Percentiles rank a stretch among this genome's conserved stretches.
These are phyloP conservation scores for Dryobota labecula DNA, from an alignment of 2,888 invertebrate species.

Conservation along the genomic window DNA sequence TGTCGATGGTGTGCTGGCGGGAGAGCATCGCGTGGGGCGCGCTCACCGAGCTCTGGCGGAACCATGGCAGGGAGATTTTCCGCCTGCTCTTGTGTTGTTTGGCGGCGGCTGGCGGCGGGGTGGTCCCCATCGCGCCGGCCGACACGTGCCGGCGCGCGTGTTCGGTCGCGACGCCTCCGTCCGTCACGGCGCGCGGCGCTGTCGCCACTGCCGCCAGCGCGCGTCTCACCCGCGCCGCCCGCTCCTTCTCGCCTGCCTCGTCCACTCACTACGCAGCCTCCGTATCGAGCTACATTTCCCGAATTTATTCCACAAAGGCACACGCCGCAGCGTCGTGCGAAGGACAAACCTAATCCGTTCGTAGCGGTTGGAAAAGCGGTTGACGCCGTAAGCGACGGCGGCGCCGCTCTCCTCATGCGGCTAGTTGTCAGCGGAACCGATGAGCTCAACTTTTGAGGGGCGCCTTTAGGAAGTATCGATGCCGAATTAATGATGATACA, in stretches of 20 bases:
- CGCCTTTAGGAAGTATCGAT: conserved; percentile 2
- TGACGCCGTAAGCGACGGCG: conserved; percentile 47
- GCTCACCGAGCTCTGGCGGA: conserved; percentile 95
- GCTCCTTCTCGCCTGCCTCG: conserved; percentile 64
- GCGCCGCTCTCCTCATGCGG: conserved; percentile 43
- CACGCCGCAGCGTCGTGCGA: conserved; percentile 77
- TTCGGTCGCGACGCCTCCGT: conserved; percentile 80
- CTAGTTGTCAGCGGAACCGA: conserved; percentile 42
- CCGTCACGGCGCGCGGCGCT: conserved; percentile 80
- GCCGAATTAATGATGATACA: neutral
- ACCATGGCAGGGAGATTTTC: conserved; percentile 97
- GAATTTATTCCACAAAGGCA: conserved; percentile 78
- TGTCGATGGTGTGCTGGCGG: conserved; percentile 97
- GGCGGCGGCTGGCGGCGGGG: conserved; percentile 76
- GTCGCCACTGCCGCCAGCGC: conserved; percentile 78
- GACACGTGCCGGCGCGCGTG: conserved; percentile 76
- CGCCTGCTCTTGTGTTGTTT: conserved; percentile 93
- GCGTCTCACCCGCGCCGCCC: conserved; percentile 71
- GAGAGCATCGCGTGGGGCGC: conserved; percentile 94
- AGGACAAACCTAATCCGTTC: conserved; percentile 88
- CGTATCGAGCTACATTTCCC: conserved; percentile 88
- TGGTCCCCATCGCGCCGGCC: conserved; percentile 80
- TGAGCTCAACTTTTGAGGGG: conserved; percentile 29
- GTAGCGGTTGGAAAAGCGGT: conserved; percentile 66
- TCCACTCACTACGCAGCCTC: conserved; percentile 88